Percentiles rank a stretch among this genome's conserved stretches.
Conservation (phyloP, 2,113 vertebrate genomes). For the Myotis davidii region DNA sequence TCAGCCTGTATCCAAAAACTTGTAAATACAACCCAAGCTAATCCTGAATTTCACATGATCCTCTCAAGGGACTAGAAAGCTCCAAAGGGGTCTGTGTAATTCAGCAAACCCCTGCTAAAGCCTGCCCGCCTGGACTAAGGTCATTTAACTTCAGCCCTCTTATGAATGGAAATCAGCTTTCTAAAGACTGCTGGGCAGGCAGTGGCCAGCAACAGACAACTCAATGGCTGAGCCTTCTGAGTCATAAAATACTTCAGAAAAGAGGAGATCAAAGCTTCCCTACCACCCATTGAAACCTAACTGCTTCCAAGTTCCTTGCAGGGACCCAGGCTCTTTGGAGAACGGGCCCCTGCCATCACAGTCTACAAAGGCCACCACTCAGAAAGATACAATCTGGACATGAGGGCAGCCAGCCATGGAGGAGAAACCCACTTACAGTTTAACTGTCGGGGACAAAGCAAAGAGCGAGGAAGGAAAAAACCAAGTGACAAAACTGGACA, state of each 20-base stretch:
- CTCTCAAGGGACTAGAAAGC: slow-evolving; percentile 36
- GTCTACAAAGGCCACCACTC: slow-evolving; percentile 89
- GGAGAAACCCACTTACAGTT: slow-evolving; percentile 89
- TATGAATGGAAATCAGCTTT: slow-evolving; percentile 72
- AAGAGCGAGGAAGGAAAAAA: slow-evolving; percentile 88
- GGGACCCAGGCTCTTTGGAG: slow-evolving; percentile 87
- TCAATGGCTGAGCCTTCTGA: slow-evolving; percentile 82
- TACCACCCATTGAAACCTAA: slow-evolving; percentile 89
- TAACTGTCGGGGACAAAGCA: slow-evolving; percentile 91
- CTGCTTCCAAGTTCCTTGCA: slow-evolving; percentile 89
- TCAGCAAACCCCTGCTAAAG: slow-evolving; percentile 45
- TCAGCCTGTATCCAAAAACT: slow-evolving; percentile 36
- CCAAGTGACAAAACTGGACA: slow-evolving; percentile 86
- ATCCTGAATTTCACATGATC: slow-evolving; percentile 56
- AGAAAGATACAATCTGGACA: slow-evolving; percentile 91
- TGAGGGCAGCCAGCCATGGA: slow-evolving; percentile 90
- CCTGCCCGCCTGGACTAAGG: slow-evolving; percentile 73
- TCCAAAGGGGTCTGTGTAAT: background rate
- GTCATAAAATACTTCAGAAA: slow-evolving; percentile 81
- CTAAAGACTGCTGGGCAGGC: slow-evolving; percentile 75
- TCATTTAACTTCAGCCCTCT: slow-evolving; percentile 82
- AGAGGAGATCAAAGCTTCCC: slow-evolving; percentile 91
- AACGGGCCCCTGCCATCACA: slow-evolving; percentile 89
- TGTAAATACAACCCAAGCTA: background rate
- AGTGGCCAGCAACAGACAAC: slow-evolving; percentile 80